Evolutionary conservation across 2,888 invertebrate species (phyloP).

Genomic region (Chironomus tentans): DNA sequence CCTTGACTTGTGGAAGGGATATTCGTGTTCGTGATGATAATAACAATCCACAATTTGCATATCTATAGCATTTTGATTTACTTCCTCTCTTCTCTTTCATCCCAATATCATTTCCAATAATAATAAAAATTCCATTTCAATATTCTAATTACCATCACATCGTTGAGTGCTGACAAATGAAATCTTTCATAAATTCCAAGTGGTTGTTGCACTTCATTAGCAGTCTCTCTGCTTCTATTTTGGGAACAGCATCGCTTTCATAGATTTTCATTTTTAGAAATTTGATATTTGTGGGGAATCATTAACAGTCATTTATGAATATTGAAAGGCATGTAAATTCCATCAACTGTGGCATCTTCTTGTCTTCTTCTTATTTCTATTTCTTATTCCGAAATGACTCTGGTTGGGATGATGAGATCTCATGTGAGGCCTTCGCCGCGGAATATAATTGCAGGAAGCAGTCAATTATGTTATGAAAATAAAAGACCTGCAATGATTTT

Average conservation of each 20-base stretch:
- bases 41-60: neutral
- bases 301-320: neutral
- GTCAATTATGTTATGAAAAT: slow-evolving; percentile 25
- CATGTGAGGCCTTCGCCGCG: neutral
- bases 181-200: too few relatives aligned
- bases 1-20: too few relatives aligned
- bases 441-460: slow-evolving; percentile 18
- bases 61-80: too few relatives aligned
- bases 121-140: too few relatives aligned
- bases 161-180: too few relatives aligned
- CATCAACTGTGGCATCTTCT: neutral
- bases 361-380: too few relatives aligned
- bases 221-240: too few relatives aligned
- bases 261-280: neutral
- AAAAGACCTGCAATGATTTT: slow-evolving; percentile 7
- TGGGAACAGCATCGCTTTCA: neutral
- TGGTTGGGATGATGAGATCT: neutral
- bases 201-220: too few relatives aligned
- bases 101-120: too few relatives aligned
- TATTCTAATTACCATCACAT: too few relatives aligned
- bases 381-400: neutral
- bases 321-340: too few relatives aligned
- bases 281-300: slow-evolving; percentile 9
- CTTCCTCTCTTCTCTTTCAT: too few relatives aligned
- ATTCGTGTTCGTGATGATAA: neutral